These are phyloP conservation scores for Plagiodera versicolora DNA, from an alignment of 2,888 invertebrate genomes.

Conservation along the genomic window DNA sequence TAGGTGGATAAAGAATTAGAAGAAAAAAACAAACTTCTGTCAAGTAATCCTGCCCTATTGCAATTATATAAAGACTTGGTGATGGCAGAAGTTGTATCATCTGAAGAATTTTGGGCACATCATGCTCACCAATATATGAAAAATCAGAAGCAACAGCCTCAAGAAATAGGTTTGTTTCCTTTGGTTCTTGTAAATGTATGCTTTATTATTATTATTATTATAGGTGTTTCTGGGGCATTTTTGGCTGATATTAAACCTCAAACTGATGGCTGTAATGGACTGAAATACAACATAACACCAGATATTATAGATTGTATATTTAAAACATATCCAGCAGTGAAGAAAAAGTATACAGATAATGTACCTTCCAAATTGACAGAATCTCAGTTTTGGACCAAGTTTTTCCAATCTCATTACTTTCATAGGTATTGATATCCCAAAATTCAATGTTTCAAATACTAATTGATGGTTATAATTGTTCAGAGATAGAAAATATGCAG, in stretches of 20 bases:
- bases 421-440: constrained; percentile 64
- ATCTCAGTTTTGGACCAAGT: constrained; percentile 98
- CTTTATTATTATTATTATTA: constrained; percentile 10
- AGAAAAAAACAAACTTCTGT: constrained; percentile 70
- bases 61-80: constrained; percentile 97
- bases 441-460: neutral
- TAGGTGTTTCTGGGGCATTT: constrained; percentile 74
- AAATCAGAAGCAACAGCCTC: constrained; percentile 69
- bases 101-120: constrained; percentile 98
- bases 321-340: constrained; percentile 98
- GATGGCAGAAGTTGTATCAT: constrained; percentile 90
- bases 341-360: constrained; percentile 93
- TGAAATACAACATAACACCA: constrained; percentile 94
- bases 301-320: constrained; percentile 98
- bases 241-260: constrained; percentile 95
- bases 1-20: constrained; percentile 54
- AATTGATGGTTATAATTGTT: constrained; percentile 5
- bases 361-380: constrained; percentile 95
- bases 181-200: neutral
- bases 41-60: constrained; percentile 86
- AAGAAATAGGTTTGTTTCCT: constrained; percentile 76
- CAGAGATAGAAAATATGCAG: constrained; percentile 81
- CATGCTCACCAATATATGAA: constrained; percentile 78
- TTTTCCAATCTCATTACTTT: constrained; percentile 99
- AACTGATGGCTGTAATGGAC: constrained; percentile 94